Evolutionary conservation across 2,797 vertebrate genomes (phyloP), one percentile per base, ranked within the genome.

Genomic region (Stomatorhinus walkeri): DNA sequence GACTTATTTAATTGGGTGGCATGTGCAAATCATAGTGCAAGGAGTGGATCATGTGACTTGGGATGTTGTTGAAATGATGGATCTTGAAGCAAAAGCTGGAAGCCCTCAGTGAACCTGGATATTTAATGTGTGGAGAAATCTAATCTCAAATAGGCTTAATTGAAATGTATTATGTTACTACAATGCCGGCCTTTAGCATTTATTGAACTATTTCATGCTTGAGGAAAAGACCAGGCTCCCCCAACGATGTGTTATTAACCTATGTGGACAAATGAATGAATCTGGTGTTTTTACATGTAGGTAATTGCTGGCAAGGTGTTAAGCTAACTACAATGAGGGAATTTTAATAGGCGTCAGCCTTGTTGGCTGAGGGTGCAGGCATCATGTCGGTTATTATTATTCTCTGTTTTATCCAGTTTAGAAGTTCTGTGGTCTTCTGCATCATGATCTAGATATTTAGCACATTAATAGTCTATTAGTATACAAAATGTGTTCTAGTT

Each of bases 41-140:
- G 89, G 93, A 90, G 79, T 54, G 85, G 90, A 92, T 92, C 91
- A 88, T 19, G 87, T 90, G 91, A 92, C 91, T 43, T 79, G 90
- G 90, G 87, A 7, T 84, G 88, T 91, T 90, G 84, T 91, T 90
- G 87, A 88, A 89, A 68, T 48, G 40, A 87, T 89, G 51, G 49
- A 12, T 19, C 85, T 22, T 43, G 68, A 48, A n/a, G 10, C 85
- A 12, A 87, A 24, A 36, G 8, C 28, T 43, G 28, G 36, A 56
- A n/a, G 22, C 28, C 14, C 61, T 54, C 88, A 22, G 10, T 28
- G 36, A 40, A 7, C 40, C 46, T 10, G n/a, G 0, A 22, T 56
- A 36, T 40, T 64, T 89, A 89, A 87, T 87, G 48, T 87, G 64
- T 48, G 32, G 51, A 68, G 89, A 87, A 89, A 87, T 89, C 88